Conservation (phyloP, 2,113 vertebrate genomes). For the Rhinogobius similis region DNA sequence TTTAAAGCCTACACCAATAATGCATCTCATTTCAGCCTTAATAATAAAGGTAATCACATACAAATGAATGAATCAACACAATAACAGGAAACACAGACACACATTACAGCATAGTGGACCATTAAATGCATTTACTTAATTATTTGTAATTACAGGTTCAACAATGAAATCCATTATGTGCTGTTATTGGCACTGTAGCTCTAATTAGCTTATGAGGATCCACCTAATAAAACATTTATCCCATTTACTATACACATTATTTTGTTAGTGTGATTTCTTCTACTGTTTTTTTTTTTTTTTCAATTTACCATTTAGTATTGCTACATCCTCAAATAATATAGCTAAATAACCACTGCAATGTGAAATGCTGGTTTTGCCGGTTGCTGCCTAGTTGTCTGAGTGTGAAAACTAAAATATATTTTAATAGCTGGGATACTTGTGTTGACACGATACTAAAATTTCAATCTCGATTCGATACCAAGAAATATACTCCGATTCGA, state of each 20-base stretch:
- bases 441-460: no score
- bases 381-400: no score
- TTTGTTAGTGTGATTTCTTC: neutral
- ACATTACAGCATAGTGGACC: neutral
- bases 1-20: constrained; percentile 19
- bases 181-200: neutral
- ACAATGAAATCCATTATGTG: neutral
- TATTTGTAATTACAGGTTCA: neutral
- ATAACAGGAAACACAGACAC: neutral
- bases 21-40: neutral
- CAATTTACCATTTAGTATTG: neutral
- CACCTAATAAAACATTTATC: neutral
- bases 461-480: no score
- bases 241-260: neutral
- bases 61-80: neutral
- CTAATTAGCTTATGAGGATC: neutral
- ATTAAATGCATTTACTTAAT: neutral
- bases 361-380: neutral
- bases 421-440: no score
- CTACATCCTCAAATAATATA: neutral
- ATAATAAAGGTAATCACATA: neutral
- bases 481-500: no score
- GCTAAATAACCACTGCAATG: neutral
- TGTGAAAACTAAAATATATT: no score
- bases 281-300: neutral